Base-by-base conservation (phyloP, 2,797 vertebrate species). In the Petrocephalus schoutedeni region DNA sequence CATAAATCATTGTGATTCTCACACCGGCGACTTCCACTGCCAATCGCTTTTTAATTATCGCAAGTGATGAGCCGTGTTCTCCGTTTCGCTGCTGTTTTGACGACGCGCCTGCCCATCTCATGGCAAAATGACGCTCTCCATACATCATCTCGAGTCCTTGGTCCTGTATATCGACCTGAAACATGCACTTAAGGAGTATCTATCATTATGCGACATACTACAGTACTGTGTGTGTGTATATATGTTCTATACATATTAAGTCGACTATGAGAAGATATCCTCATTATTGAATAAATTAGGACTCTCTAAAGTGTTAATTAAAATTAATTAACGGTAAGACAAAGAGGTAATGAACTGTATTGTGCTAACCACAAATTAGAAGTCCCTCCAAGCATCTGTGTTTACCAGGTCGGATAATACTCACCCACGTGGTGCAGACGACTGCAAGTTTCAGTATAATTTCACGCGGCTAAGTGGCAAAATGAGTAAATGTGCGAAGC, bases 21-120 rank as follows among this genome's bases (percentile, higher is more conserved):
- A 80, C 85, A n/a, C 61, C 19, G 80, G 84, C 12, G 28, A 85
- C 86, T 90, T 88, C 89, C 88, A 87, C 41, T 7, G 41, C 89
- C 87, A 82, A 89, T 90, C 87, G 87, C 87, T 89, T 91, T 91
- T 91, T 91, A 91, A 91, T 91, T 89, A 89, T 88, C 85, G 84
- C 36, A 49, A 71, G 74, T 85, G 77, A 90, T 90, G 54, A 87
- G 74, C 88, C 71, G 3, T 16, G 71, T 32, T 87, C 87, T 88
- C 64, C 12, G 87, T 89, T 45, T 57, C 67, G 86, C 67, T 59
- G 7, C 49, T 89, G 87, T 89, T 88, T 86, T 87, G 59, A 74
- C 61, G 61, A 89, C 86, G 83, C 85, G 89, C 64, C 89, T 85
- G 86, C 71, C 4, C 64, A 71, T 85, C 58, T 88, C 53, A 67